These are phyloP conservation scores for Bimastos eiseni DNA, from an alignment of 2,888 invertebrate genomes.

Conservation along the genomic window DNA sequence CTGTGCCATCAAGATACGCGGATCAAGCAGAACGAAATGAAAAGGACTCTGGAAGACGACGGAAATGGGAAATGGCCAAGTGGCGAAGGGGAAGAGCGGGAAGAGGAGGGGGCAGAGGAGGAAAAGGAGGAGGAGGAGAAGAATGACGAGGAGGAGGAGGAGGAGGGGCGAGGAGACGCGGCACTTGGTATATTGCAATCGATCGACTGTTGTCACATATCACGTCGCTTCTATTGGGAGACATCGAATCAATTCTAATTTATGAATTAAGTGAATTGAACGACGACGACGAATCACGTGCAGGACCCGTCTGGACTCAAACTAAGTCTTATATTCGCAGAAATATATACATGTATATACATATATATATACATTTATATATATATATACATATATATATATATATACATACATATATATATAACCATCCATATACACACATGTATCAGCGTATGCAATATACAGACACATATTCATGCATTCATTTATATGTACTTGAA, in stretches of 20 bases:
- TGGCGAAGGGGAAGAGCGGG: neutral
- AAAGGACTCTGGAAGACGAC: neutral
- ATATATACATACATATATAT: neutral
- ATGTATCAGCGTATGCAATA: too few relatives aligned
- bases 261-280: slow-evolving; percentile 13
- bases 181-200: slow-evolving; percentile 6
- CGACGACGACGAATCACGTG: neutral
- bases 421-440: neutral
- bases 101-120: slow-evolving; percentile 27
- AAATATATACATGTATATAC: neutral
- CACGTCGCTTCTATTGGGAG: neutral
- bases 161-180: neutral
- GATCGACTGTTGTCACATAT: neutral
- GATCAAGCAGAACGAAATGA: slow-evolving; percentile 32
- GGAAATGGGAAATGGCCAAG: too few relatives aligned
- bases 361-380: neutral
- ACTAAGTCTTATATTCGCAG: neutral
- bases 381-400: neutral
- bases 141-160: neutral
- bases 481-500: neutral
- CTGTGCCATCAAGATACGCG: neutral
- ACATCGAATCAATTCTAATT: slow-evolving; percentile 13
- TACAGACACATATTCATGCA: too few relatives aligned
- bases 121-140: slow-evolving; percentile 29
- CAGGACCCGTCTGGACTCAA: neutral